Evolutionary conservation across 2,113 vertebrate species (phyloP), one percentile per base, ranked within the genome.

Genomic region (Paramormyrops kingsleyae): DNA sequence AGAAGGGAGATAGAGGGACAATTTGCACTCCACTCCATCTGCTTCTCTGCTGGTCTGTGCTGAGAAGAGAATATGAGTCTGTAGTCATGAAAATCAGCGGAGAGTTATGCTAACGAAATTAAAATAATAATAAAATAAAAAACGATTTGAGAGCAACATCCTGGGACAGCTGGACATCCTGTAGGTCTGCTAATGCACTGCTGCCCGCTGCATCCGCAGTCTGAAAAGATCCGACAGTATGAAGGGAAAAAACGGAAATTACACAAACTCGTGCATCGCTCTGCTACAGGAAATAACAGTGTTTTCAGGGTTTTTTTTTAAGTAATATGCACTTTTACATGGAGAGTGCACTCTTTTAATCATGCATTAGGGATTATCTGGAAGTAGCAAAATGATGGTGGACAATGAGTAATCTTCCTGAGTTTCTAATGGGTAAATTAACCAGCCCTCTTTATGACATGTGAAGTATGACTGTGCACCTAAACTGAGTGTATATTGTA

Each of bases 291-390:
- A 80, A 80, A 19, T n/a, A 44, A n/a, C 24, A 21, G 83, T 47
- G 19, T 47, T 84, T 56, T 80, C 35, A 15, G 21, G 8, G n/a
- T 2, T 15, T 80, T 80, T 74, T 77, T 80, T 39, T 15, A 84
- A n/a, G 39, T 44, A 84, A 21, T 47, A n/a, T 84, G 83, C 39
- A 46, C 27, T 91, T 91, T 91, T 88, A 91, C 91, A 91, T 89
- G 91, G 85, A 74, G 39, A 87, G n/a, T 87, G 83, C 77, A 88
- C 77, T 52, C 62, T 83, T 83, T 89, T 50, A 87, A 59, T 66
- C 52, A 91, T 90, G 88, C 86, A 88, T 88, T 89, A 89, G 86
- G 87, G 86, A 56, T 88, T 21, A 86, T 66, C 44, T 53, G 84
- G 88, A 89, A 90, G 42, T 42, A 89, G 87, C 83, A n/a, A 44